phyloP scores from a whole-genome alignment of 1,140 invertebrate genomes.

The Mercenaria mercenaria region DNA sequence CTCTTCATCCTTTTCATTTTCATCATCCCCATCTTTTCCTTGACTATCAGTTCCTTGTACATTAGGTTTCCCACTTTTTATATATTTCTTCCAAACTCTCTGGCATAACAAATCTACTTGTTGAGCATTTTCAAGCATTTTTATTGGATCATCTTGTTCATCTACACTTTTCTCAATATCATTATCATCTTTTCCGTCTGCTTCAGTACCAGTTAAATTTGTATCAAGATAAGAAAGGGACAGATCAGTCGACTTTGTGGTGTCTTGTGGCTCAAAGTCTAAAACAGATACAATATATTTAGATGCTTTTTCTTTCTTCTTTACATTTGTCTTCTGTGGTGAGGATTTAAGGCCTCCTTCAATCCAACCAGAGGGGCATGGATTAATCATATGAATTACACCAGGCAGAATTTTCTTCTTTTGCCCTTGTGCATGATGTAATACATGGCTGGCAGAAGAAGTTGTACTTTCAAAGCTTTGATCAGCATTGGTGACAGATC shows the following conservation, averaged over 20 bases:
- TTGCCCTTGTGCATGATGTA: neutral
- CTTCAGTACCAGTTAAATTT: neutral
- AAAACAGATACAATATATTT: slow-evolving; percentile 50
- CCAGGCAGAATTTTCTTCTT: slow-evolving; percentile 44
- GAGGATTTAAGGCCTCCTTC: slow-evolving; percentile 48
- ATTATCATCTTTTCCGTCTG: neutral
- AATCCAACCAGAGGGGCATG: slow-evolving; percentile 55
- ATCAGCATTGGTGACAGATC: neutral
- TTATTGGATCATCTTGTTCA: neutral
- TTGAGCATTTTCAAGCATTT: slow-evolving; percentile 12
- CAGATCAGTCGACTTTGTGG: neutral
- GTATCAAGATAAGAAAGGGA: neutral
- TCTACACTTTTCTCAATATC: neutral
- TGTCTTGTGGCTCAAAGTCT: slow-evolving; percentile 43
- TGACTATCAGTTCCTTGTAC: neutral
- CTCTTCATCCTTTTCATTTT: neutral
- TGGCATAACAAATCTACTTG: slow-evolving; percentile 48
- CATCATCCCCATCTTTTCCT: neutral
- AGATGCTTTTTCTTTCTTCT: slow-evolving; percentile 12
- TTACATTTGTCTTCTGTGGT: neutral
- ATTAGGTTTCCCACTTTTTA: neutral
- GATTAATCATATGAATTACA: slow-evolving; percentile 58
- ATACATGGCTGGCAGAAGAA: neutral
- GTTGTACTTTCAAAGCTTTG: neutral
- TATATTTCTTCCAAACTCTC: slow-evolving; percentile 41